Evolutionary conservation across 2,113 vertebrate genomes (phyloP), one percentile per base, ranked within the genome.

Genomic region (Chaenocephalus aceratus): DNA sequence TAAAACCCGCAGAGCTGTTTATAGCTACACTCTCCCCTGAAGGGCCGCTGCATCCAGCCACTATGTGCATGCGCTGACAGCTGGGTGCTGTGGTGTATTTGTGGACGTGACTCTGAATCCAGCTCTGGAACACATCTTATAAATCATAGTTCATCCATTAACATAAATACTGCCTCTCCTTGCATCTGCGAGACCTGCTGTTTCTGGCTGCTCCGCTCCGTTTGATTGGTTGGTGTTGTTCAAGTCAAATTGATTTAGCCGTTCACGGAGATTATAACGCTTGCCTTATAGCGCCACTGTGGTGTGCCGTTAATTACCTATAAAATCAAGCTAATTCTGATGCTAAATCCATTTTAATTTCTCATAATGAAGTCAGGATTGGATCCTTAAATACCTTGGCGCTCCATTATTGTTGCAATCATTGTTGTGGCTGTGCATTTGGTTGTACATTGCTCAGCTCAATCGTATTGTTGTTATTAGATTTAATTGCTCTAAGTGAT

Each of bases 341-440:
- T 92, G 93, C 93, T 95, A 94, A 96, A 95, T 92, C 94, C 92
- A 92, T 94, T 95, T 95, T 94, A 94, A 95, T 95, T 95, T 95
- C 91, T 93, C 89, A 91, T 94, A 94, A 95, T 95, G 93, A 95
- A 94, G 93, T 93, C 91, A 79, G 93, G 92, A 95, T 95, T 93
- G 95, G 93, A 94, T 95, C 90, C 92, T 94, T 94, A 92, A 95
- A 95, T 91, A 93, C 92, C 92, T 91, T 78, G 78, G 91, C 88
- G 92, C 91, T 92, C 82, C 84, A 91, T 94, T 93, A 93, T 93
- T 92, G 92, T 90, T 87, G 89, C 93, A 94, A 93, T 95, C 91
- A 94, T 88, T 90, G 87, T 93, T 93, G 89, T 89, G 91, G 92
- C 91, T 89, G 80, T 89, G 91, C 90, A 85, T 93, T 91, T 88